phyloP scores from a whole-genome alignment of 2,113 vertebrate genomes.

The Sula dactylatra region DNA sequence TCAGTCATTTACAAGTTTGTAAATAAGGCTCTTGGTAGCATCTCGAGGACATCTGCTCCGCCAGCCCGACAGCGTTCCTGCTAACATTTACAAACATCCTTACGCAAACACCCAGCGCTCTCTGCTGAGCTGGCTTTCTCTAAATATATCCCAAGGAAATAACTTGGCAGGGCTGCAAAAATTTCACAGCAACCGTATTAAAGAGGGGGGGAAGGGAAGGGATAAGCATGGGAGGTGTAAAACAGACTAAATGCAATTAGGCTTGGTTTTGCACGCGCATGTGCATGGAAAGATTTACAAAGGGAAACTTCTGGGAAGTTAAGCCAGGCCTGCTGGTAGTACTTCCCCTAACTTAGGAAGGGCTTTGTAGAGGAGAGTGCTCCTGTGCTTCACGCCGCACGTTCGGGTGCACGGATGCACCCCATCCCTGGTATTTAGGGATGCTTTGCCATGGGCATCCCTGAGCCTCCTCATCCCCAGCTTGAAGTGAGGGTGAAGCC shows the following conservation, averaged over 20 bases:
- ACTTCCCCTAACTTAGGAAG: not conserved
- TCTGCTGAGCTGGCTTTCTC: slow-evolving; percentile 72
- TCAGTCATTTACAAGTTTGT: slow-evolving; percentile 66
- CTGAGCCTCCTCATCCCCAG: not conserved
- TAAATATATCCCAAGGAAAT: slow-evolving; percentile 78
- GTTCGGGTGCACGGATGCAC: rapidly evolving
- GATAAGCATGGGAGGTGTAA: not conserved
- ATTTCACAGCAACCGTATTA: slow-evolving; percentile 66
- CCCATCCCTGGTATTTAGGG: not conserved
- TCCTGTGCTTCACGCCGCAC: rapidly evolving
- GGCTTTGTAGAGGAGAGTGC: not conserved
- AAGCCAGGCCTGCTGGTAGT: not conserved
- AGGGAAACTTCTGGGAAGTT: slow-evolving; percentile 1
- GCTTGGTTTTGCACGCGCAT: not conserved
- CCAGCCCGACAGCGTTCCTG: slow-evolving; percentile 60
- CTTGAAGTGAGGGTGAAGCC: not conserved
- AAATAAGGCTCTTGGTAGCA: slow-evolving; percentile 61
- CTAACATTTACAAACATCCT: slow-evolving; percentile 74
- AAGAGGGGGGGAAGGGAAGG: not conserved
- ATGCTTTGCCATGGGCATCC: not conserved
- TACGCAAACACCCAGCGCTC: slow-evolving; percentile 65
- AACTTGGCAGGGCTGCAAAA: slow-evolving; percentile 71
- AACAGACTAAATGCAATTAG: not conserved
- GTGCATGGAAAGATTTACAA: not conserved
- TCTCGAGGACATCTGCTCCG: slow-evolving; percentile 62